Percentiles rank a stretch among this genome's conserved stretches.
Conservation (phyloP, 2,113 vertebrate genomes). For the Lampris incognitus region DNA sequence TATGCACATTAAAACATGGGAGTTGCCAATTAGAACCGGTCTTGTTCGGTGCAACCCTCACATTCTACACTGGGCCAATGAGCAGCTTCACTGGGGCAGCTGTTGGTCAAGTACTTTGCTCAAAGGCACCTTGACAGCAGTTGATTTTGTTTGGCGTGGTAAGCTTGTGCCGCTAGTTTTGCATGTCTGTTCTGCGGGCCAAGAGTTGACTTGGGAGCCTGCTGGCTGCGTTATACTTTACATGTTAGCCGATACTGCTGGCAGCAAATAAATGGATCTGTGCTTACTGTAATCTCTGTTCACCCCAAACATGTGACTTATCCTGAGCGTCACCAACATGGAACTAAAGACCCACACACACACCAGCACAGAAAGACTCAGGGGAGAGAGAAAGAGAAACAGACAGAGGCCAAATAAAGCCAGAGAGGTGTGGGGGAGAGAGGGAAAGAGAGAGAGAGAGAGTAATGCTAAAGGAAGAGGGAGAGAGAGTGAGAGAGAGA, state of each 20-base stretch:
- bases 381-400: not conserved
- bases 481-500: not conserved
- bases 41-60: too few species aligned
- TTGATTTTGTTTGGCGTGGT: slow-evolving; percentile 32
- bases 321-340: slow-evolving; percentile 28
- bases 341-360: slow-evolving; percentile 14
- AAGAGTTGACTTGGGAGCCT: slow-evolving; percentile 40
- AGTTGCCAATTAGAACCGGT: slow-evolving; percentile 1
- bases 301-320: slow-evolving; percentile 42
- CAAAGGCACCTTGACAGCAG: slow-evolving; percentile 62
- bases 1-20: slow-evolving; percentile 33
- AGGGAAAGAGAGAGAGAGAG: not conserved
- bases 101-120: slow-evolving; percentile 15
- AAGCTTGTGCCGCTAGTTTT: slow-evolving; percentile 10
- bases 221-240: slow-evolving; percentile 20
- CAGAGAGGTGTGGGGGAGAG: not conserved
- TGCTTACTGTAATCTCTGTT: slow-evolving; percentile 41
- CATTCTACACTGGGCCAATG: not conserved
- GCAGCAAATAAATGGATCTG: not conserved
- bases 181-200: slow-evolving; percentile 10
- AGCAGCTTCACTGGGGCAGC: not conserved
- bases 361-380: not conserved
- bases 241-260: not conserved
- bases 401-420: not conserved
- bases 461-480: not conserved